phyloP scores from a whole-genome alignment of 1,140 invertebrate species.

The Phthorimaea operculella region DNA sequence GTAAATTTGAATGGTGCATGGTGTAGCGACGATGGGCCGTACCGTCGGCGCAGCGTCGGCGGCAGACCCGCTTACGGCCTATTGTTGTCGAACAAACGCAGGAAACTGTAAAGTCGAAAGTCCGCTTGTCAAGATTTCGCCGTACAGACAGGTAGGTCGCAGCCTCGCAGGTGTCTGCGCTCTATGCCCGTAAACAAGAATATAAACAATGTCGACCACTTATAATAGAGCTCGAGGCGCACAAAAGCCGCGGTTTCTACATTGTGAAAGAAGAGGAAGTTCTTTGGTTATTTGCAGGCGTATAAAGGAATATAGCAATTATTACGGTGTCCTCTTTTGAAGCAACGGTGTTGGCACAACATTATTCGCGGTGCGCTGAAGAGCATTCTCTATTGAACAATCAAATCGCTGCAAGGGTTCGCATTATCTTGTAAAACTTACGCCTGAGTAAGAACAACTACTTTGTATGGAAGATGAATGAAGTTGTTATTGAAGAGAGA shows the following conservation, averaged over 20 bases:
- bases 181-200: constrained; percentile 39
- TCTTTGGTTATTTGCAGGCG: constrained; percentile 32
- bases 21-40: not conserved
- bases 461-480: not conserved
- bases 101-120: constrained; percentile 64
- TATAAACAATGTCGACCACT: constrained; percentile 43
- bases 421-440: constrained; percentile 7
- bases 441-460: not conserved
- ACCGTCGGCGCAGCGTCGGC: constrained; percentile 16
- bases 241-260: constrained; percentile 31
- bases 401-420: constrained; percentile 6
- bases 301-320: constrained; percentile 30
- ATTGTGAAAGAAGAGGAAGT: constrained; percentile 55
- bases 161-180: constrained; percentile 34
- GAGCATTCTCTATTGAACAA: constrained; percentile 3
- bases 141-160: constrained; percentile 56
- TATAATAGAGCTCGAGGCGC: constrained; percentile 23
- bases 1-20: constrained; percentile 41
- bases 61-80: constrained; percentile 34
- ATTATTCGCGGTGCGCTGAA: constrained; percentile 17
- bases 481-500: not conserved
- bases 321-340: constrained; percentile 28
- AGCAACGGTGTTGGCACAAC: constrained; percentile 47
- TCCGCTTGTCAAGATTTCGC: constrained; percentile 53
- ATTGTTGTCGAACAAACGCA: constrained; percentile 60